A percentile compares a stretch with the other conserved stretches of the same genome.
These are phyloP conservation scores for Hafferia zeledoni DNA, from an alignment of 2,797 vertebrate species.

Conservation along the genomic window DNA sequence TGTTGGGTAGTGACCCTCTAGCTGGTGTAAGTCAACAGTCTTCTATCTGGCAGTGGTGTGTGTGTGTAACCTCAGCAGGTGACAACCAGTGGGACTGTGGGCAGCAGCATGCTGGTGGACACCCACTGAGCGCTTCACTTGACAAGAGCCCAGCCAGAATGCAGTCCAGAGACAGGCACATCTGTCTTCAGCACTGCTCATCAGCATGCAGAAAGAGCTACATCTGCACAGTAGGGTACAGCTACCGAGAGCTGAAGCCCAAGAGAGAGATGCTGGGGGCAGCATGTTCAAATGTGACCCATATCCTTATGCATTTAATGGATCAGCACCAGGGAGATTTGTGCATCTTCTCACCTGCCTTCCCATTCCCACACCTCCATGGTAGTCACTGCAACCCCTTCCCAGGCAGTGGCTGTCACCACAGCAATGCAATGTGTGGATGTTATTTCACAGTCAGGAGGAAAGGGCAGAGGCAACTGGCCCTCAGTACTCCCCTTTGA, in stretches of 20 bases:
- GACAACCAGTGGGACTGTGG: not conserved
- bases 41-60: rapidly evolving
- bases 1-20: not conserved
- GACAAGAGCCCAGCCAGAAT: not conserved
- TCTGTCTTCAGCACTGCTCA: not conserved
- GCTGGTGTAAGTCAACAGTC: not conserved
- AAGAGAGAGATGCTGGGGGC: not conserved
- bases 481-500: not conserved
- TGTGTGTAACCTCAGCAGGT: rapidly evolving
- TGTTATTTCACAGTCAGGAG: not conserved
- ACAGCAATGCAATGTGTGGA: rapidly evolving
- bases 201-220: not conserved
- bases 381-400: not conserved
- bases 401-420: not conserved
- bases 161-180: not conserved
- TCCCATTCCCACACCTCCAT: rapidly evolving
- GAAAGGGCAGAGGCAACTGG: not conserved
- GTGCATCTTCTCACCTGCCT: not conserved
- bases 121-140: not conserved
- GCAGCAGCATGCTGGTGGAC: not conserved
- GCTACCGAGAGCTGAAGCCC: not conserved
- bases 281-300: not conserved
- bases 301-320: not conserved
- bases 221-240: not conserved
- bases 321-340: not conserved